Conservation (phyloP, 2,797 vertebrate species). For the Ceryle rudis region DNA sequence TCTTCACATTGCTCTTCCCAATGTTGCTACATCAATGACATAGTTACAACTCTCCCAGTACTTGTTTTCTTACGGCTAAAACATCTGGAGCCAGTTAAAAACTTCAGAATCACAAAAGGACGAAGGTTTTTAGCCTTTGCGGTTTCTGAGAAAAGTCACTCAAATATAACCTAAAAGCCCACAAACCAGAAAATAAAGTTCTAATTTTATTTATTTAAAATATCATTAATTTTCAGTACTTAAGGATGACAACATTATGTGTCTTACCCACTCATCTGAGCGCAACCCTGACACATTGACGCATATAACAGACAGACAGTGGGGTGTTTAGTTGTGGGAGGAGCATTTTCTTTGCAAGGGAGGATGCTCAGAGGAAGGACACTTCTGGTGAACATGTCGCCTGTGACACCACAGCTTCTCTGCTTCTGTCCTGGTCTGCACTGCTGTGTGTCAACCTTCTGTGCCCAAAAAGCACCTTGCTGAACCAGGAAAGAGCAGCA, state of each 20-base stretch:
- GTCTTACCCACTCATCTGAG: background rate
- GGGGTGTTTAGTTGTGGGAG: rapidly evolving
- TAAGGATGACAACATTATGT: background rate
- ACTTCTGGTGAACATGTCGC: background rate
- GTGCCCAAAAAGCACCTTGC: too few species aligned
- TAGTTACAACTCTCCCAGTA: background rate
- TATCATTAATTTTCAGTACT: background rate
- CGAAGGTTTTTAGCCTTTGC: background rate
- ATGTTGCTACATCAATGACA: background rate
- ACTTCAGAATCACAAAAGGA: background rate
- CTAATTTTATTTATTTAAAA: background rate
- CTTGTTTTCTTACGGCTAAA: background rate
- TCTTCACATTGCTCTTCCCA: background rate
- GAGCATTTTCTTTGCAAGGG: background rate
- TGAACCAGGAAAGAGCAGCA: background rate
- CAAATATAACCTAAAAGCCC: background rate
- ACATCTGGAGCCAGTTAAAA: constrained; percentile 41
- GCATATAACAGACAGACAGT: rapidly evolving
- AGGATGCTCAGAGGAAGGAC: background rate
- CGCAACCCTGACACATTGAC: too few species aligned
- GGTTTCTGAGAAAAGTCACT: constrained; percentile 13
- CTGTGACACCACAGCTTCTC: rapidly evolving
- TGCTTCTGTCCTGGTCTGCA: background rate
- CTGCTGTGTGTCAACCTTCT: background rate
- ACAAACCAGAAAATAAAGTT: constrained; percentile 17